Base-by-base conservation (phyloP, 30 jellyfish, hydroid and myxozoan species). In the Aurelia sp. region DNA sequence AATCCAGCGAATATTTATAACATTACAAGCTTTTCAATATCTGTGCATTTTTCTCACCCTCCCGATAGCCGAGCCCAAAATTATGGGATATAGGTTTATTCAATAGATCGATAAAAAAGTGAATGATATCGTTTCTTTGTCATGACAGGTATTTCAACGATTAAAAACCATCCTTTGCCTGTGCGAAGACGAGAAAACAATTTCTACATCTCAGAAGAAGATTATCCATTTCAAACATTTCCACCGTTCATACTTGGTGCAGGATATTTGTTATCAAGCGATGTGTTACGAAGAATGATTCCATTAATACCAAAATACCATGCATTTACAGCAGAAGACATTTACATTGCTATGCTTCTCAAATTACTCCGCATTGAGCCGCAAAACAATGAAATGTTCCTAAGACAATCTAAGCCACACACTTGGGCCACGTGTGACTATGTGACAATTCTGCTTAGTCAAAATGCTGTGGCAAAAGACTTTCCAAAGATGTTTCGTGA, bases 291-390 rank as follows among this genome's bases (percentile, higher is more conserved):
- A 20, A 44, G 21, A 6, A 40, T 82, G 10, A 51, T 82, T 4
- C 74, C 79, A 18, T 73, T 71, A 10, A 22, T 70, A 10, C 84
- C 79, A 13, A 67, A 19, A 5, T 53, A 21, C 48, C 85, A 52
- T 58, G 91, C 91, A 12, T 82, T 82, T 57, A 9, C 79, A 16
- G 72, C 81, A 4, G 85, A 61, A 40, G 91, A 82, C 37, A 84
- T 84, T 2, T 82, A 82, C 72, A 31, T 82, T 53, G 91, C 70
- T 10, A 66, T 70, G 76, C 79, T 82, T 8, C 53, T 60, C 57
- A 41, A 70, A 50, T 5, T 21, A 23, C 50, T 68, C 4, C 86
- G 91, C 27, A 55, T 82, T 23, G 44, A 33, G 47, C 70, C 85
- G 19, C 66, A 66, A n/a, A 52, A 82, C 41, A 70, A 62, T 60